Percentiles rank a stretch among this genome's conserved stretches.
Evolutionary conservation across 2,797 vertebrate species (phyloP).

Genomic region (Melanogrammus aeglefinus): DNA sequence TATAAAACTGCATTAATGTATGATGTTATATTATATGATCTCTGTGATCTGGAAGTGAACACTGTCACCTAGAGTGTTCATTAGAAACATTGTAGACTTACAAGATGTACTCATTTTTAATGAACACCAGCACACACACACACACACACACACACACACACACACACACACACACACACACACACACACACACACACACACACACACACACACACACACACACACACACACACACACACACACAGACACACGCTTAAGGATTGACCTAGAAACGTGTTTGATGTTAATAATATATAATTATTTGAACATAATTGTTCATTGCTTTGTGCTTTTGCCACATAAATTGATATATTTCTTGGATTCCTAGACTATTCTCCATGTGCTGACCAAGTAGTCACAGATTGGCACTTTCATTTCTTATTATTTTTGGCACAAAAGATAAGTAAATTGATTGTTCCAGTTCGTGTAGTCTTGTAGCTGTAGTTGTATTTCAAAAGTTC

Average conservation of each 20-base stretch:
- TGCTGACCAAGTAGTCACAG: background rate
- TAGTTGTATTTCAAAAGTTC: background rate
- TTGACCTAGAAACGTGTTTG: background rate
- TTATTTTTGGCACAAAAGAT: background rate
- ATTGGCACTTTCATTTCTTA: background rate
- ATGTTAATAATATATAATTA: background rate
- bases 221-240: background rate
- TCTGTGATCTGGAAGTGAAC: background rate
- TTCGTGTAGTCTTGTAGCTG: background rate
- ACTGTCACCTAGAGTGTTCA: background rate
- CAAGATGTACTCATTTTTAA: too few species aligned
- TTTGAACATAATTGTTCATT: background rate
- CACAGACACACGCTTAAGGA: background rate
- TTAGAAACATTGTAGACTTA: too few species aligned
- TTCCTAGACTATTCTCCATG: too few species aligned
- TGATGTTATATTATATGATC: constrained; percentile 25
- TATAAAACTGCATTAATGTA: constrained; percentile 36
- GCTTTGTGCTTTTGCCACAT: background rate
- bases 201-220: too few species aligned
- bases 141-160: too few species aligned
- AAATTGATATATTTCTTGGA: too few species aligned
- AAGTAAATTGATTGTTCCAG: background rate
- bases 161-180: too few species aligned
- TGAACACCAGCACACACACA: too few species aligned
- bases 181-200: too few species aligned